Percentiles rank a stretch among this genome's conserved stretches.
These are phyloP conservation scores for Oithona nana DNA, from an alignment of 2,888 invertebrate genomes.

Conservation along the genomic window DNA sequence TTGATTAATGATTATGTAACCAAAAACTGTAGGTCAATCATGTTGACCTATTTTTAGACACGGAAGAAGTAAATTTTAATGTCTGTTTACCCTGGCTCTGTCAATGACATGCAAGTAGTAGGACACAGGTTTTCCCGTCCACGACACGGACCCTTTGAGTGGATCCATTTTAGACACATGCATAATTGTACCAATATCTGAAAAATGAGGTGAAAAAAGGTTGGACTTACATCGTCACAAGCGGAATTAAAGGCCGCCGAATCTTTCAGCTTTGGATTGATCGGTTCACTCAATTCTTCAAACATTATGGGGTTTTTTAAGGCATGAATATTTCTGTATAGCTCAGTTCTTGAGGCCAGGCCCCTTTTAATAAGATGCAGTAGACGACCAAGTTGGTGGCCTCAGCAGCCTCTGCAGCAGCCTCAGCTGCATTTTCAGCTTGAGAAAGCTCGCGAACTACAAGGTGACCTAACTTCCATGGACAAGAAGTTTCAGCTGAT, in stretches of 20 bases:
- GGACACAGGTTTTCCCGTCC: slow-evolving; percentile 96
- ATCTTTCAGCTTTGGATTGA: neutral
- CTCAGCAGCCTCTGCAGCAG: too few relatives aligned
- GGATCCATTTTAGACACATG: slow-evolving; percentile 92
- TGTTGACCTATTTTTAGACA: too few relatives aligned
- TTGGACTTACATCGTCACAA: neutral
- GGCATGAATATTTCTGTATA: too few relatives aligned
- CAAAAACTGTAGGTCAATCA: slow-evolving; percentile 18
- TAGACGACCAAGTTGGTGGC: too few relatives aligned
- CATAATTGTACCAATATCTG: slow-evolving; percentile 95
- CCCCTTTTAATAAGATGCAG: too few relatives aligned
- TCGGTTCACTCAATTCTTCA: neutral
- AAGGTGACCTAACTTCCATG: too few relatives aligned
- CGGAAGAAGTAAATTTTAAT: neutral
- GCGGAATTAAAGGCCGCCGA: neutral
- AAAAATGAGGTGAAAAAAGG: slow-evolving; percentile 21
- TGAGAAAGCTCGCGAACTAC: too few relatives aligned
- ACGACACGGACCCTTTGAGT: slow-evolving; percentile 83
- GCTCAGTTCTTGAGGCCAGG: too few relatives aligned
- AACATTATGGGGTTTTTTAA: too few relatives aligned
- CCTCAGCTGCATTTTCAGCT: too few relatives aligned
- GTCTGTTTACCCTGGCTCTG: slow-evolving; percentile 52
- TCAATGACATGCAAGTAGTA: slow-evolving; percentile 97
- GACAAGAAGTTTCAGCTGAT: too few relatives aligned
- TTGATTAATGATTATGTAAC: slow-evolving; percentile 4